These are phyloP conservation scores for Indicator indicator DNA, from an alignment of 2,113 vertebrate genomes.

Conservation along the genomic window DNA sequence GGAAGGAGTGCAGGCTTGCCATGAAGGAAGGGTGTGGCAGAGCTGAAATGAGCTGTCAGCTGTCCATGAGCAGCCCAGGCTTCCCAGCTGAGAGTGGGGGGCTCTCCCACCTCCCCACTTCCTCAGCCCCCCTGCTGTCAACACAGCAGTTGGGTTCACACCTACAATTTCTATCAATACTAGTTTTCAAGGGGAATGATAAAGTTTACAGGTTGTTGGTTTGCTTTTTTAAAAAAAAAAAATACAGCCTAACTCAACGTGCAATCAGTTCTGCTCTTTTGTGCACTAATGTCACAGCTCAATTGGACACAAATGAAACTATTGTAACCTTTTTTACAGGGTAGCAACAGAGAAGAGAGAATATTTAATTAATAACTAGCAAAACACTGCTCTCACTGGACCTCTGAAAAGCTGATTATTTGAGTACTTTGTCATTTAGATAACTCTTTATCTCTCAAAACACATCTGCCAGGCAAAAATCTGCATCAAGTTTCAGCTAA, in stretches of 20 bases:
- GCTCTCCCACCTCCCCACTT: fast-evolving
- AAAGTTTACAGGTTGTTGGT: not conserved
- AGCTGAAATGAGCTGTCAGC: not conserved
- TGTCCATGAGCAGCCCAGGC: not conserved
- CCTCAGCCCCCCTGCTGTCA: not conserved
- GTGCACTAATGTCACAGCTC: not conserved
- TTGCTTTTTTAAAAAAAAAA: no score
- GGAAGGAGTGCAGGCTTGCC: not conserved
- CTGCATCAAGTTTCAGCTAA: not conserved
- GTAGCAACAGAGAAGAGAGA: not conserved
- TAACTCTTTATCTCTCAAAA: not conserved
- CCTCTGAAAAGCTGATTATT: not conserved
- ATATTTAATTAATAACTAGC: not conserved
- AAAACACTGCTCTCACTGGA: not conserved
- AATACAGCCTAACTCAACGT: not conserved
- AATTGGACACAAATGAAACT: not conserved
- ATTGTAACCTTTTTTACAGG: not conserved
- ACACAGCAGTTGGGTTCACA: not conserved
- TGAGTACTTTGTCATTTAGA: not conserved
- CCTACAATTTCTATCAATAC: not conserved
- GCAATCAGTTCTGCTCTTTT: not conserved
- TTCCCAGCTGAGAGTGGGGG: fast-evolving
- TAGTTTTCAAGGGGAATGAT: not conserved
- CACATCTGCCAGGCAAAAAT: not conserved
- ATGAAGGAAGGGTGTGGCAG: not conserved